Conservation (phyloP, 2,113 vertebrate genomes). For the Bujurquina vittata region DNA sequence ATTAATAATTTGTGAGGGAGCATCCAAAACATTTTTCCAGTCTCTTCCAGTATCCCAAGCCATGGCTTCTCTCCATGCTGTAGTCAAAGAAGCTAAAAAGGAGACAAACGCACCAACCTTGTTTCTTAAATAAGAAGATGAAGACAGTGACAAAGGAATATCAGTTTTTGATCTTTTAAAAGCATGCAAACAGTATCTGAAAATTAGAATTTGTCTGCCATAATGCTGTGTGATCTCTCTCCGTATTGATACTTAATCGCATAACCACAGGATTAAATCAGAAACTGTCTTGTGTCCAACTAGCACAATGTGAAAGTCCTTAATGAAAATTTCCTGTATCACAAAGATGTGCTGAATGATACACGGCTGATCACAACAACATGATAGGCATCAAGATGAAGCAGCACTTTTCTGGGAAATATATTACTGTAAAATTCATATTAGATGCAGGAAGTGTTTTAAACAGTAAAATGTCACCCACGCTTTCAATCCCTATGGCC, state of each 20-base stretch:
- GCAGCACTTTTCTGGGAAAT: conserved; percentile 19
- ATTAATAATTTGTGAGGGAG: conserved; percentile 30
- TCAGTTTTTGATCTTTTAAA: background rate
- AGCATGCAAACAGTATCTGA: background rate
- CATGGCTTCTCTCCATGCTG: conserved; percentile 32
- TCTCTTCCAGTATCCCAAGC: conserved; percentile 28
- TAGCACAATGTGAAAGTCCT: conserved; percentile 13
- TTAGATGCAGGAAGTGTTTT: background rate
- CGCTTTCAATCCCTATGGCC: background rate
- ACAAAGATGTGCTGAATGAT: conserved; percentile 1
- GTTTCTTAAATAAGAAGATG: conserved; percentile 14
- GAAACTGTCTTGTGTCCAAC: conserved; percentile 26
- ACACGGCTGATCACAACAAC: conserved; percentile 24
- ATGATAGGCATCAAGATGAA: conserved; percentile 11
- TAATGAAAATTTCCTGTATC: conserved; percentile 25
- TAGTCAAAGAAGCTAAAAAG: conserved; percentile 50
- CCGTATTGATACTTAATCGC: conserved; percentile 9
- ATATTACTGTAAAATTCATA: background rate
- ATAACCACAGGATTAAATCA: conserved; percentile 28
- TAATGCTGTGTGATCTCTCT: background rate
- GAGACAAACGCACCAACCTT: background rate
- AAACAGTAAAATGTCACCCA: background rate
- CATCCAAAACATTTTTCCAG: conserved; percentile 43
- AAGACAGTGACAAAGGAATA: background rate
- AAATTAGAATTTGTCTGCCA: background rate